These are phyloP conservation scores for Nomada ferruginata DNA, from an alignment of 2,888 invertebrate species.

Conservation along the genomic window DNA sequence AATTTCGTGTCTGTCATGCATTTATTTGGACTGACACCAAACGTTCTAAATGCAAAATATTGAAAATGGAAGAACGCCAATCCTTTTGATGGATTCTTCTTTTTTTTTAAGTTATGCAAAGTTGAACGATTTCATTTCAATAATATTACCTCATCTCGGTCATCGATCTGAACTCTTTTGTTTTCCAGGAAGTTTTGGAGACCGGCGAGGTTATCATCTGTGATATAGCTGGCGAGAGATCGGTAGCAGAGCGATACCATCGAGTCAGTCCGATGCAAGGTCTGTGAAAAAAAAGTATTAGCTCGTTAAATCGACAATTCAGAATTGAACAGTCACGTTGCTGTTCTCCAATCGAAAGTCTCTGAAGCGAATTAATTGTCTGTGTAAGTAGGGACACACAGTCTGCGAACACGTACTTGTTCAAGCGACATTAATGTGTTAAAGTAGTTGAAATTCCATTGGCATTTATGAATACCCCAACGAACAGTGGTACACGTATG, in stretches of 20 bases:
- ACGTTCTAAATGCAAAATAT: no score
- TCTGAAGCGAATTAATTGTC: slow-evolving; percentile 36
- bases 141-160: slow-evolving; percentile 91
- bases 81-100: no score
- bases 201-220: slow-evolving; percentile 91
- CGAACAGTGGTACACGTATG: no score
- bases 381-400: slow-evolving; percentile 25
- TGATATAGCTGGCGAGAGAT: slow-evolving; percentile 91
- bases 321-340: neutral
- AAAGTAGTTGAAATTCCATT: neutral
- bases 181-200: slow-evolving; percentile 93
- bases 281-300: slow-evolving; percentile 86
- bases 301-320: neutral
- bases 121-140: neutral
- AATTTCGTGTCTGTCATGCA: no score
- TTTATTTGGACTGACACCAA: no score
- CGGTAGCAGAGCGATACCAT: slow-evolving; percentile 96
- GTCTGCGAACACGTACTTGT: neutral
- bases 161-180: slow-evolving; percentile 93
- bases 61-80: no score
- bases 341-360: slow-evolving; percentile 16
- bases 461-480: no score
- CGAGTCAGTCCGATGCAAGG: slow-evolving; percentile 95
- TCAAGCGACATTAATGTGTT: neutral
- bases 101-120: no score